These are phyloP conservation scores for Eulacestoma nigropectus DNA, from an alignment of 2,113 vertebrate genomes.

Conservation along the genomic window DNA sequence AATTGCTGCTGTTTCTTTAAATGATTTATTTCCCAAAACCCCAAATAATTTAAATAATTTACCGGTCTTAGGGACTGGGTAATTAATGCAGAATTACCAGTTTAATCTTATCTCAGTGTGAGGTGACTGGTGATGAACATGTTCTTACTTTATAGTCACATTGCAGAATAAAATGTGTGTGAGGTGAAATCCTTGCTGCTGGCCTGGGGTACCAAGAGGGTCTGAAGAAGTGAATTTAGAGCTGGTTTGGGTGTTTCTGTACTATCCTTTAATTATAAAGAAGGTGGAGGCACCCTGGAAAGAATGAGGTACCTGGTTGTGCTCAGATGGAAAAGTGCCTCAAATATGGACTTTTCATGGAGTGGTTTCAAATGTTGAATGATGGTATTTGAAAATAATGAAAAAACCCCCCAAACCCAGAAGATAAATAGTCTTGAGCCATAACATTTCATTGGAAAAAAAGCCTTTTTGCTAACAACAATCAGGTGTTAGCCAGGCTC, in stretches of 20 bases:
- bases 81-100: background rate
- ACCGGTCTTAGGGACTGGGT: background rate
- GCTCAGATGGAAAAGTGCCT: background rate
- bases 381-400: background rate
- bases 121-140: background rate
- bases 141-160: background rate
- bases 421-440: background rate
- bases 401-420: accelerated
- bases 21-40: background rate
- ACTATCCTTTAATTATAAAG: background rate
- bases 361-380: background rate
- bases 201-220: background rate
- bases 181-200: background rate
- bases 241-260: background rate
- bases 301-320: background rate
- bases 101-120: background rate
- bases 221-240: background rate
- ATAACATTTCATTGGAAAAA: background rate
- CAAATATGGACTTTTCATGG: background rate
- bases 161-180: background rate
- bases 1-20: background rate
- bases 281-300: background rate
- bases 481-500: background rate
- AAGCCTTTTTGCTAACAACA: background rate
- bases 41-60: background rate